Evolutionary conservation across 2,797 vertebrate species (phyloP), one percentile per base, ranked within the genome.

Genomic region (Chaetodon trifasciatus): DNA sequence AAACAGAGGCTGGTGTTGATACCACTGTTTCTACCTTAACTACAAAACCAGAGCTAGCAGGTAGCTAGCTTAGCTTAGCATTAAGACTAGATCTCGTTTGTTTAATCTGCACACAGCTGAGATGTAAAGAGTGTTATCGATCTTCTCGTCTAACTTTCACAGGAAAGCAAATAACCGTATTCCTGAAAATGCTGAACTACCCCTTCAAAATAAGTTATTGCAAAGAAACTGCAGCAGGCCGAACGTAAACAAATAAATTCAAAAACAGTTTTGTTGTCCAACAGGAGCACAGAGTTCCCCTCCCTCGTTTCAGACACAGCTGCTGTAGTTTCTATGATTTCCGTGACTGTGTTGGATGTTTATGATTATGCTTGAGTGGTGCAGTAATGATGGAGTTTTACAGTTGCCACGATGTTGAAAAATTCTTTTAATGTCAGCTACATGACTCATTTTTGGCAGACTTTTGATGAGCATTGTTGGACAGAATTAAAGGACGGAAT

Each of bases 381-480:
- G 52, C 21, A 65, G 50, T 64, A 55, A 55, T 19, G 21, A 65
- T 13, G 61, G 15, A 42, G 61, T 49, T 63, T 73, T 53, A 62
- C 16, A 42, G 46, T 47, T 49, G 28, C 42, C 44, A 24, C 17
- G 44, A 63, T 44, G 24, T 17, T 63, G 23, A 44, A 49, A 13
- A 50, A 28, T 32, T 35, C 16, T 52, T 11, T 15, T 47, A 19
- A 46, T 56, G 40, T 64, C 15, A n/a, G 39, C 39, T 35, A 19
- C 70, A 10, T 62, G 46, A 72, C 46, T 35, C 47, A 62, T 62
- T 73, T 52, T 50, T 11, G 16, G 12, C 62, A 6, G 42, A 44
- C 13, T 13, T 24, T n/a, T 7, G 12, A 46, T 8, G 17, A 49
- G 62, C 42, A 28, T 28, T 28, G 28, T 28, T 28, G 28, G 42